Percentiles rank a stretch among this genome's conserved stretches.
These are phyloP conservation scores for Hydropsyche betteni DNA, from an alignment of 2,888 invertebrate genomes.

Conservation along the genomic window DNA sequence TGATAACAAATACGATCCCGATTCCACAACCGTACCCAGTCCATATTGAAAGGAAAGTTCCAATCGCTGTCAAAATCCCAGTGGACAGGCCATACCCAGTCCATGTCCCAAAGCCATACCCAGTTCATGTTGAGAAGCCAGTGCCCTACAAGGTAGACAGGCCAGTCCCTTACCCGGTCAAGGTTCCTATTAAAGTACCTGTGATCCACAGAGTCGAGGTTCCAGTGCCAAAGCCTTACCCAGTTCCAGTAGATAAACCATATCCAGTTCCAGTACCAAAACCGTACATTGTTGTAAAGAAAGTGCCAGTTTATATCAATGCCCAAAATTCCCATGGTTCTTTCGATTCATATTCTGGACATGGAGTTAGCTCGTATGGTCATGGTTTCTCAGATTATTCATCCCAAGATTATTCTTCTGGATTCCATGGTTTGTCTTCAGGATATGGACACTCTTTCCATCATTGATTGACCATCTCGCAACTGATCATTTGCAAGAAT, in stretches of 20 bases:
- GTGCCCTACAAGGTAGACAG: conserved; percentile 50
- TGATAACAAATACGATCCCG: conserved; percentile 63
- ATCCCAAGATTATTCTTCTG: conserved; percentile 16
- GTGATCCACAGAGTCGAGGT: conserved; percentile 49
- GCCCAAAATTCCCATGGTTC: conserved; percentile 55
- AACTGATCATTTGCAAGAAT: too few relatives aligned
- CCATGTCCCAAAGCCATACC: conserved; percentile 57
- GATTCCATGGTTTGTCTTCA: conserved; percentile 4
- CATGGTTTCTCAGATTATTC: conserved; percentile 59
- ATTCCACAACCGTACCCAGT: conserved; percentile 65
- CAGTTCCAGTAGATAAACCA: conserved; percentile 63
- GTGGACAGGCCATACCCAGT: conserved; percentile 66
- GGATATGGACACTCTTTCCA: background rate
- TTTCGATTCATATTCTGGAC: background rate
- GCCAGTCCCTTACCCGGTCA: conserved; percentile 49
- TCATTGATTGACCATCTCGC: background rate
- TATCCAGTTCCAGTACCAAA: conserved; percentile 62
- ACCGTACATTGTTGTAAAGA: conserved; percentile 58
- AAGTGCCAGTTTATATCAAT: conserved; percentile 59
- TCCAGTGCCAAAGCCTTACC: conserved; percentile 58
- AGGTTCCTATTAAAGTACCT: conserved; percentile 47
- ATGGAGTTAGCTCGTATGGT: conserved; percentile 56
- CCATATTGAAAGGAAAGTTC: conserved; percentile 63
- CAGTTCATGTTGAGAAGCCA: conserved; percentile 45
- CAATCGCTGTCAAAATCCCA: conserved; percentile 62